Base-by-base conservation (phyloP, 2,113 vertebrate genomes). In the Raja brachyura region DNA sequence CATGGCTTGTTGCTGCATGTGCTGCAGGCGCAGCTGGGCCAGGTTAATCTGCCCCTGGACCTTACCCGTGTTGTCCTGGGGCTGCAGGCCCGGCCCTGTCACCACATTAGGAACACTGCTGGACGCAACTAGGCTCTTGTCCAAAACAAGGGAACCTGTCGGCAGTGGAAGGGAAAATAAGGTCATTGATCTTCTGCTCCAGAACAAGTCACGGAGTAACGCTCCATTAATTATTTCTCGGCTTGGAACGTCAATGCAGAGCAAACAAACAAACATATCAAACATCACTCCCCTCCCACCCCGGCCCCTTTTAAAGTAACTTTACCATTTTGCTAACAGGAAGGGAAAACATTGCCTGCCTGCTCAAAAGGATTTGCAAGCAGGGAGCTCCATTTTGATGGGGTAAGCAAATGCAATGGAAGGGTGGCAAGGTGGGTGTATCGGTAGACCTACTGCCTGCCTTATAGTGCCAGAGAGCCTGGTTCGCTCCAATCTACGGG, bases 41-140 rank as follows among this genome's bases (percentile, higher is more conserved):
- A 97, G 94, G 95, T 96, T 97, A 95, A 97, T 97, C 95, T 97
- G 97, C 0, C 96, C 97, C 3, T 96, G 97, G 93, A 97, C 97
- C 94, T 97, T 97, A 73, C 97, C 94, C 96, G 97, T 48, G 95
- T 97, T 95, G 94, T 96, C 96, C 94, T 95, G 93, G 93, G 97
- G 93, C 94, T 96, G 96, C 3, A 96, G 93, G 93, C 93, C 96
- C 94, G 95, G 93, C 93, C 96, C 96, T 93, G 94, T 94, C 83
- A 95, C 96, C 93, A 96, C 95, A 94, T 93, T 97, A 94, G 94
- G 95, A 94, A 96, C 96, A 94, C 96, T 95, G 93, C 96, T 94
- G 75, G 96, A 96, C 68, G 95, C 96, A 54, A 96, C 95, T 25
- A 95, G 95, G 93, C 96, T 97, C 94, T 96, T 97, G 94, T 97